Percentiles rank a stretch among this genome's conserved stretches.
phyloP scores from a whole-genome alignment of 2,113 vertebrate species.

The Grus americana region DNA sequence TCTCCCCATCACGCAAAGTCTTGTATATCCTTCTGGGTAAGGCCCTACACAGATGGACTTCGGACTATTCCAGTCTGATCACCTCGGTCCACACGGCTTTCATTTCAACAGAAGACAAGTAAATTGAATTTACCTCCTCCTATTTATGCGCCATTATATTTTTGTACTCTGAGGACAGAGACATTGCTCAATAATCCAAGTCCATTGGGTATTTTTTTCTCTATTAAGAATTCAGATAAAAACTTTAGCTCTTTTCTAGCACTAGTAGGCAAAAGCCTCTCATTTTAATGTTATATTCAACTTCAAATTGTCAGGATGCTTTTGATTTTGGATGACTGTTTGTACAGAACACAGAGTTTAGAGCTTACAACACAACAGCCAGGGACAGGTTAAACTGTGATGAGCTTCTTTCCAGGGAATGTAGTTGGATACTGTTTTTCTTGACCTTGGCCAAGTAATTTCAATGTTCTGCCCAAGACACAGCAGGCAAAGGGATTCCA shows the following conservation, averaged over 20 bases:
- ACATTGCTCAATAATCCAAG: not conserved
- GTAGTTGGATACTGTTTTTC: not conserved
- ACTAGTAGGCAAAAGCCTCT: not conserved
- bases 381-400: not conserved
- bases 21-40: not conserved
- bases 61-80: not conserved
- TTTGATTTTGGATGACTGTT: not conserved
- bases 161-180: not conserved
- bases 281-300: not conserved
- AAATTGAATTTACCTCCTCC: not conserved
- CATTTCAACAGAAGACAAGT: not conserved
- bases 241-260: not conserved
- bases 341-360: not conserved
- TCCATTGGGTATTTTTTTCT: not conserved
- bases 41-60: not conserved
- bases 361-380: not conserved
- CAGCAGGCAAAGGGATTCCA: not conserved
- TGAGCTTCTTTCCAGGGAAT: not conserved
- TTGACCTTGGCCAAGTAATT: not conserved
- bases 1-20: accelerated
- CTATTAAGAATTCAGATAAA: not conserved
- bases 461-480: not conserved
- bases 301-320: not conserved
- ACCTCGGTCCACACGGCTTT: not conserved
- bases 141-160: not conserved